Evolutionary conservation across 2,888 invertebrate genomes (phyloP).

Genomic region (Pseudeuparius sepicola): DNA sequence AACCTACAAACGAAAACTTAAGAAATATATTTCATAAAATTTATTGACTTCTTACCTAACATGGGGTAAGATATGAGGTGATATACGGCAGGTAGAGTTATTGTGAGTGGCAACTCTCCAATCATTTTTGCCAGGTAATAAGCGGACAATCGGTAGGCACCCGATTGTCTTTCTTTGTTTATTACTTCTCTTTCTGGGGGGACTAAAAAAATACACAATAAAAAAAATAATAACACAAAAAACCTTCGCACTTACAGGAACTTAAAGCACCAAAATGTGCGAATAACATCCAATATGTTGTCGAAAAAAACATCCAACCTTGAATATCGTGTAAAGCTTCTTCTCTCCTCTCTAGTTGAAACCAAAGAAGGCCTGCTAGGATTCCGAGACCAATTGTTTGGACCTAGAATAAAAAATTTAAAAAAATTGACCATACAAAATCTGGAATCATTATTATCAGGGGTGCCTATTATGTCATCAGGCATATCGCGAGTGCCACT

Average conservation of each 20-base stretch:
- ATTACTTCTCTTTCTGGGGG: constrained; percentile 71
- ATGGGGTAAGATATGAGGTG: constrained; percentile 68
- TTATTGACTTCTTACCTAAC: constrained; percentile 45
- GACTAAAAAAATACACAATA: constrained; percentile 45
- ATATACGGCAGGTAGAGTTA: constrained; percentile 65
- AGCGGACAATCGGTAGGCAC: constrained; percentile 67
- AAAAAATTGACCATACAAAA: no score
- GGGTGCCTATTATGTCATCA: no score
- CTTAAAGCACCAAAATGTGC: constrained; percentile 68
- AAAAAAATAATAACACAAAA: no score
- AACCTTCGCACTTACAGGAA: constrained; percentile 65
- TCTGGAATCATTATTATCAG: no score
- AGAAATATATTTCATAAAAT: constrained; percentile 2
- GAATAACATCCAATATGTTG: constrained; percentile 74
- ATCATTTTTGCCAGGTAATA: constrained; percentile 76
- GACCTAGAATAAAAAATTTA: no score
- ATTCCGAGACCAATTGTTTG: constrained; percentile 63
- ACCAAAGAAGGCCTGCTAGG: constrained; percentile 69
- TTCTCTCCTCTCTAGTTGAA: constrained; percentile 64
- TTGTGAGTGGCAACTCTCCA: constrained; percentile 64
- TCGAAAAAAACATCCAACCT: constrained; percentile 78
- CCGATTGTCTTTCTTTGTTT: constrained; percentile 67
- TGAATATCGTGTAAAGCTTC: constrained; percentile 66
- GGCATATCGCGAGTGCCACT: no score
- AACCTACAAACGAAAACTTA: constrained; percentile 30